phyloP scores from a whole-genome alignment of 2,888 invertebrate genomes.

The Scaptomyza parva region DNA sequence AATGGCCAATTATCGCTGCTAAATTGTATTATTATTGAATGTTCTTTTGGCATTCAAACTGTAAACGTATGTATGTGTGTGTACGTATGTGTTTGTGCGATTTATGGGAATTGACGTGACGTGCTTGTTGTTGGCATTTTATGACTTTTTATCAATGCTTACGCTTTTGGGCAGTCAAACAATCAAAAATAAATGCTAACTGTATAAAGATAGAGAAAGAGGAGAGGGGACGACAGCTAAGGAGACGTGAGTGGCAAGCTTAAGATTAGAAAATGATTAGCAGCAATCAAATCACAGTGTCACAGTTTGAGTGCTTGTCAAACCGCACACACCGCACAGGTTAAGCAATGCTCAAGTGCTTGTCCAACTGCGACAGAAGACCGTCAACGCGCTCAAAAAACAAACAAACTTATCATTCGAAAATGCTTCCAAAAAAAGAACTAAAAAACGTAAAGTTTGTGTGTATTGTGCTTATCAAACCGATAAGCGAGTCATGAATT shows the following conservation, averaged over 20 bases:
- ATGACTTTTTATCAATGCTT: conserved; percentile 50
- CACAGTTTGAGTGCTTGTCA: conserved; percentile 44
- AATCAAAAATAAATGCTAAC: conserved; percentile 49
- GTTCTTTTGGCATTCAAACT: conserved; percentile 42
- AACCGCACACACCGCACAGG: conserved; percentile 28
- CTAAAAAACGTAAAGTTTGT: no score
- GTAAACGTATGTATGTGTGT: conserved; percentile 19
- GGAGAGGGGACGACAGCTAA: not conserved
- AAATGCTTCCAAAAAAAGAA: conserved; percentile 22
- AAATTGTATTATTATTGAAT: conserved; percentile 78
- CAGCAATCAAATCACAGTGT: conserved; percentile 32
- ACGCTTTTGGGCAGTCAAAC: conserved; percentile 24
- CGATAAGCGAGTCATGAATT: conserved; percentile 61
- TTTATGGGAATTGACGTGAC: conserved; percentile 66
- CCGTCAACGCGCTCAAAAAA: conserved; percentile 22
- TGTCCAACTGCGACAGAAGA: conserved; percentile 45
- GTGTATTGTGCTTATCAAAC: conserved; percentile 58
- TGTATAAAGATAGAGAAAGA: conserved; percentile 33
- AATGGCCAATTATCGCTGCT: conserved; percentile 75
- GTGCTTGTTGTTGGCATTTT: conserved; percentile 44
- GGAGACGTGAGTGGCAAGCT: conserved; percentile 57
- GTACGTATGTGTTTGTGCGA: conserved; percentile 16
- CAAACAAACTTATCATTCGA: conserved; percentile 50
- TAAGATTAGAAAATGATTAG: conserved; percentile 42
- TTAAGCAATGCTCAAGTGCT: conserved; percentile 26